These are phyloP conservation scores for Corynorhinus townsendii DNA, from an alignment of 2,113 vertebrate genomes.

Conservation along the genomic window DNA sequence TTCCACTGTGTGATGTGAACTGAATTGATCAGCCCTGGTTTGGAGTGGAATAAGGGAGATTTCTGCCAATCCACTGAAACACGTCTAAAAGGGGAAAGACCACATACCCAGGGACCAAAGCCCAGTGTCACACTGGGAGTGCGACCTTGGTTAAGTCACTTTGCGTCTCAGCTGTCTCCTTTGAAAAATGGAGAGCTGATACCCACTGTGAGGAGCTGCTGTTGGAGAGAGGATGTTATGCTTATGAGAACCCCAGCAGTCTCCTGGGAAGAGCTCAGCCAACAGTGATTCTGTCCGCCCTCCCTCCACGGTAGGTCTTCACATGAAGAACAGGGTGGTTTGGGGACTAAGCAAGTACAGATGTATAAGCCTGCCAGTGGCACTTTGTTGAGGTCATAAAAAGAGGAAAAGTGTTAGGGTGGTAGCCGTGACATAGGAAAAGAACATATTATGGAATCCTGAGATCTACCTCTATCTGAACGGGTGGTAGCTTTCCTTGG, in stretches of 20 bases:
- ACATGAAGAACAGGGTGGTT: not conserved
- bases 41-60: not conserved
- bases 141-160: not conserved
- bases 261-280: not conserved
- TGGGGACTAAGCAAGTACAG: not conserved
- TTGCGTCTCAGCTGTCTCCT: not conserved
- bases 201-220: not conserved
- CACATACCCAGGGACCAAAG: not conserved
- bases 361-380: not conserved
- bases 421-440: not conserved
- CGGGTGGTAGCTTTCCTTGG: not conserved
- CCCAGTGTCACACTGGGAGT: not conserved
- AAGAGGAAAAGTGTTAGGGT: not conserved
- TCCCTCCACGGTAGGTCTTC: not conserved
- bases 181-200: not conserved
- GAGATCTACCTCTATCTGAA: not conserved
- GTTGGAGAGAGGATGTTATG: not conserved
- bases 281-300: no score
- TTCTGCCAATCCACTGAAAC: not conserved
- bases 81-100: not conserved
- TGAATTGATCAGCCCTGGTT: not conserved
- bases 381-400: not conserved
- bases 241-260: not conserved
- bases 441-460: not conserved
- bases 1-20: not conserved